Evolutionary conservation across 2,888 invertebrate genomes (phyloP).

Genomic region (Anarsia innoxiella): DNA sequence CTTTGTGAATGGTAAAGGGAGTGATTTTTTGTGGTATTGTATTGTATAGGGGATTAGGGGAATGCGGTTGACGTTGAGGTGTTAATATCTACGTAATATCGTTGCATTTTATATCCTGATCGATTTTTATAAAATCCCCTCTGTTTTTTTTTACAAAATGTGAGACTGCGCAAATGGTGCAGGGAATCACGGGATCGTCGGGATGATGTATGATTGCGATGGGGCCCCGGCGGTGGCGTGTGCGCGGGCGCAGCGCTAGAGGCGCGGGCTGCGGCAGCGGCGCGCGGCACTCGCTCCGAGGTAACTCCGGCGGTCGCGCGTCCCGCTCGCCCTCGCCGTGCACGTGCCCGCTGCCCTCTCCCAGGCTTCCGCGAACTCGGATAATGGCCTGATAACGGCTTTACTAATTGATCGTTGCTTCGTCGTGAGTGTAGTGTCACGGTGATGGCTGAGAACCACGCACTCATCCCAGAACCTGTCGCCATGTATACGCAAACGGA

Average conservation of each 20-base stretch:
- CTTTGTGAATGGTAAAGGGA: no score
- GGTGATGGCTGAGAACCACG: conserved; percentile 63
- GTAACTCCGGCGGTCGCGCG: conserved; percentile 30
- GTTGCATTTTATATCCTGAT: no score
- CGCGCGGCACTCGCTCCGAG: conserved; percentile 44
- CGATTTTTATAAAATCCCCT: no score
- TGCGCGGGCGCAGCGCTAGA: conserved; percentile 25
- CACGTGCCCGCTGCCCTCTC: conserved; percentile 22
- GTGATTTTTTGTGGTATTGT: no score
- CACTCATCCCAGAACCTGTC: conserved; percentile 47
- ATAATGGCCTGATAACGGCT: conserved; percentile 54
- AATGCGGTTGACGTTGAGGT: no score
- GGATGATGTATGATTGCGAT: no score
- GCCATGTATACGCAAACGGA: conserved; percentile 58
- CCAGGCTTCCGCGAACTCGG: conserved; percentile 40
- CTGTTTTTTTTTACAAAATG: no score
- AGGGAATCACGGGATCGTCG: background rate
- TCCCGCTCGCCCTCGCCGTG: conserved; percentile 29
- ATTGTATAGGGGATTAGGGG: no score
- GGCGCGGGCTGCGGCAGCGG: conserved; percentile 20
- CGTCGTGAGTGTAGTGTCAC: conserved; percentile 45
- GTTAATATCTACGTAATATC: no score
- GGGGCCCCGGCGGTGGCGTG: conserved; percentile 11
- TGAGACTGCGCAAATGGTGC: conserved; percentile 10
- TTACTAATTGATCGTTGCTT: conserved; percentile 31